Percentiles rank a stretch among this genome's conserved stretches.
phyloP scores from a whole-genome alignment of 2,113 vertebrate species.

The Falco punctatus region DNA sequence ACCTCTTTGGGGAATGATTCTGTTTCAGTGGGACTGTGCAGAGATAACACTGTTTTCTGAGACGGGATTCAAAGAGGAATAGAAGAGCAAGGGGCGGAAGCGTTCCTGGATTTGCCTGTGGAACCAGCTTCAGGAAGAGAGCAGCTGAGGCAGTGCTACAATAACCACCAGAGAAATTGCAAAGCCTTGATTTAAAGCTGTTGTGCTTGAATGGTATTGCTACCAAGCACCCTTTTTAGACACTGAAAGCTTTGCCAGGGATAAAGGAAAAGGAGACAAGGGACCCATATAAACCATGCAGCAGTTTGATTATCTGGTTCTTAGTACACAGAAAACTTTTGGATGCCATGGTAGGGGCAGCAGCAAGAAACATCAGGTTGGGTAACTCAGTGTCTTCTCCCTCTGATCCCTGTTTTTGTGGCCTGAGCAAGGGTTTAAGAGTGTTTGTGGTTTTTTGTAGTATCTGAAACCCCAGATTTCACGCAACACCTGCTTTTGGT shows the following conservation, averaged over 20 bases:
- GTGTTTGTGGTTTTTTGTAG: fast-evolving
- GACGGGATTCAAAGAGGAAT: not conserved
- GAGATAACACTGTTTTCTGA: not conserved
- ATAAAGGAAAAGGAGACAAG: not conserved
- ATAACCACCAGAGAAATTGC: not conserved
- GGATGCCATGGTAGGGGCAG: not conserved
- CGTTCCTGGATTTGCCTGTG: not conserved
- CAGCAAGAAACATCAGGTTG: not conserved
- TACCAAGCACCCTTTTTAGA: not conserved
- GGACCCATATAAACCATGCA: not conserved
- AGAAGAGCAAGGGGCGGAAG: not conserved
- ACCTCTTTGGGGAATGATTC: not conserved
- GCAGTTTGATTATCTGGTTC: not conserved
- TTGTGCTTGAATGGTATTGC: not conserved
- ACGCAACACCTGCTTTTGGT: not conserved
- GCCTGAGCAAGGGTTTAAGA: not conserved
- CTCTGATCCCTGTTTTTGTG: not conserved
- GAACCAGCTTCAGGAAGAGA: not conserved
- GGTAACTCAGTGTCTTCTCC: not conserved
- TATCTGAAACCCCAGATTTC: not conserved
- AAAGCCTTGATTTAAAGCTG: not conserved
- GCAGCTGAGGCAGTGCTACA: not conserved
- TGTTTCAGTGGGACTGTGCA: not conserved
- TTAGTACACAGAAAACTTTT: not conserved
- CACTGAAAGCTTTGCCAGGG: not conserved